phyloP scores from a whole-genome alignment of 2,888 invertebrate species.

The Allacma fusca region DNA sequence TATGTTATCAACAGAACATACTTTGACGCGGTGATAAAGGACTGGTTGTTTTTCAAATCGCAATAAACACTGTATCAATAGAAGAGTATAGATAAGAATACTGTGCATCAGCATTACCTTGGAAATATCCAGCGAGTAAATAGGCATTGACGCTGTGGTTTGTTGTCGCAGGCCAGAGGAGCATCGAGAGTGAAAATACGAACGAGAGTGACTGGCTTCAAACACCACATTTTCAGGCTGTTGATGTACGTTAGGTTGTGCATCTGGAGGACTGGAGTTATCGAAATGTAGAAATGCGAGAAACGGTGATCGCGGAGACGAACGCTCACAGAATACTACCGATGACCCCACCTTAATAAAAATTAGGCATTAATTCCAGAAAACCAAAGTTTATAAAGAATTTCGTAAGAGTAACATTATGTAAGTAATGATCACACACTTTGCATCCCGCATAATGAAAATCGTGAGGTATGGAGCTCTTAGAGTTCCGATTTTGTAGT shows the following conservation, averaged over 20 bases:
- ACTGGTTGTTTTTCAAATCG: not conserved
- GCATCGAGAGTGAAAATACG: constrained; percentile 56
- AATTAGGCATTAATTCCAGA: too few relatives aligned
- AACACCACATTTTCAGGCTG: constrained; percentile 55
- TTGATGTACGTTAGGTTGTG: constrained; percentile 38
- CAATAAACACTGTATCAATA: not conserved
- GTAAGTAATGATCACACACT: too few relatives aligned
- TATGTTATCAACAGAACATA: not conserved
- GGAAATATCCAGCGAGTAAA: constrained; percentile 59
- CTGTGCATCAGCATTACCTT: too few relatives aligned
- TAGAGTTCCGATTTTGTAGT: constrained; percentile 43
- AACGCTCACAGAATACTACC: constrained; percentile 58
- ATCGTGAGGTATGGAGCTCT: constrained; percentile 52
- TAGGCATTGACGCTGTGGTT: constrained; percentile 54
- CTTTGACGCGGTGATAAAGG: too few relatives aligned
- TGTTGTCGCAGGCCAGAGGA: constrained; percentile 50
- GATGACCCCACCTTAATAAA: constrained; percentile 57
- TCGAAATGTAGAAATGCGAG: constrained; percentile 60
- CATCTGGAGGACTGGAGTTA: constrained; percentile 16
- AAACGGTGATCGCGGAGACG: constrained; percentile 58
- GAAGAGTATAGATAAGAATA: not conserved
- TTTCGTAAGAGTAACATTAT: too few relatives aligned
- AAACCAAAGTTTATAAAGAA: too few relatives aligned
- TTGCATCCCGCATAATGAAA: constrained; percentile 60
- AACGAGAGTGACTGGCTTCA: constrained; percentile 51